Evolutionary conservation across 2,113 vertebrate genomes (phyloP).

Genomic region (Tympanuchus pallidicinctus): DNA sequence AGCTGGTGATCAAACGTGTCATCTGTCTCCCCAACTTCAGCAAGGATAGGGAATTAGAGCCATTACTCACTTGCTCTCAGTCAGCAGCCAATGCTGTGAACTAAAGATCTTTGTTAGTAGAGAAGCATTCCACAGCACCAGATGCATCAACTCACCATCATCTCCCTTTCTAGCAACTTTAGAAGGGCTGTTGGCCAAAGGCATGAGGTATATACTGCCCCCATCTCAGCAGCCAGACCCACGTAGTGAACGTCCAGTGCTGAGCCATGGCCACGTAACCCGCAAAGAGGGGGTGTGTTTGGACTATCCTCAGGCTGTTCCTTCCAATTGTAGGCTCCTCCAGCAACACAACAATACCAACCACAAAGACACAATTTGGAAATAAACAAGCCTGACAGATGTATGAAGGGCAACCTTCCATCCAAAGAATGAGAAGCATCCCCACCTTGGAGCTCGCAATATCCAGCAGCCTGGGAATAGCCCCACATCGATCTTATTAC

Average conservation of each 20-base stretch:
- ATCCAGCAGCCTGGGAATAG: neutral
- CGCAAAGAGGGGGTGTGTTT: neutral
- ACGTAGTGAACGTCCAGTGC: neutral
- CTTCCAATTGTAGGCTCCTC: neutral
- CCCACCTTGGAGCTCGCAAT: neutral
- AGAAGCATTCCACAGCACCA: neutral
- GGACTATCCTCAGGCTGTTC: neutral
- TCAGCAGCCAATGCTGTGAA: neutral
- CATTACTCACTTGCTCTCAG: neutral
- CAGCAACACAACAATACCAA: neutral
- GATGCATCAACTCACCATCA: neutral
- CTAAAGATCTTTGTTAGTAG: neutral
- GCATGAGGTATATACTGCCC: neutral
- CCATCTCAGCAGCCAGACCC: neutral
- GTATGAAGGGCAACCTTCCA: neutral
- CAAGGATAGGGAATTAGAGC: neutral
- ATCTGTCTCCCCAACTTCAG: neutral
- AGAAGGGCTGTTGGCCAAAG: neutral
- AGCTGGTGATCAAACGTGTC: slow-evolving; percentile 77
- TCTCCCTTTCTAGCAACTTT: neutral
- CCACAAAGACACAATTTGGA: neutral
- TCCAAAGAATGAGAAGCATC: neutral
- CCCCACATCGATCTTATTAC: neutral
- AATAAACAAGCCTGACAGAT: neutral
- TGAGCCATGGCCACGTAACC: neutral